A percentile compares a stretch with the other conserved stretches of the same genome.
These are phyloP conservation scores for Pelodiscus sinensis DNA, from an alignment of 2,113 vertebrate genomes.

Conservation along the genomic window DNA sequence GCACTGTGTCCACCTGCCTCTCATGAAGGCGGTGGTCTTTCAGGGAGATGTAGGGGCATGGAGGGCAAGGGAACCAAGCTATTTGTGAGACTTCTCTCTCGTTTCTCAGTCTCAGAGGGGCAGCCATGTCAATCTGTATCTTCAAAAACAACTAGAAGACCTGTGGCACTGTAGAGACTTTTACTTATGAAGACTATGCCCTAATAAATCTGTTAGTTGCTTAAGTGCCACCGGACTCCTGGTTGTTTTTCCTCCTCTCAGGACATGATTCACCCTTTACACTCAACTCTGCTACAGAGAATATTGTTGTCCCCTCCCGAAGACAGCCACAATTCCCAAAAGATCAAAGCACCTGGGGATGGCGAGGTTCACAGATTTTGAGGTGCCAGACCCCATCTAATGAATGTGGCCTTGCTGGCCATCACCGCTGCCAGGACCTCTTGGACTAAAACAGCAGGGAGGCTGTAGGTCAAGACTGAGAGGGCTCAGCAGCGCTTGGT, in stretches of 20 bases:
- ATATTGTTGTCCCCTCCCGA: neutral
- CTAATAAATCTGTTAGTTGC: no score
- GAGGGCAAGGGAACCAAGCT: neutral
- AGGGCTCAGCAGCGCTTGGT: neutral
- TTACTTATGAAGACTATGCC: no score
- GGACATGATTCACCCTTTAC: neutral
- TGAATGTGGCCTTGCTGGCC: neutral
- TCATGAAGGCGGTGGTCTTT: neutral
- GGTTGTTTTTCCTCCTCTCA: neutral
- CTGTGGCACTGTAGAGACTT: no score
- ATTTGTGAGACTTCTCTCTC: neutral
- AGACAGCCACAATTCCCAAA: neutral
- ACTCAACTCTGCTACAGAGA: neutral
- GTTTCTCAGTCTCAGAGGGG: neutral
- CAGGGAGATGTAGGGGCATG: neutral
- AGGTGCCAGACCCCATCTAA: neutral
- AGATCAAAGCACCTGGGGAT: neutral
- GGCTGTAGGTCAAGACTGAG: neutral
- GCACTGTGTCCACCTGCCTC: neutral
- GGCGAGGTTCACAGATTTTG: neutral
- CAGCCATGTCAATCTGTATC: no score
- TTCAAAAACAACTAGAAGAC: no score
- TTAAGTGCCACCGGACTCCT: no score
- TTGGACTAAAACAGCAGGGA: neutral
- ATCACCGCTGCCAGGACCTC: neutral